A percentile compares a stretch with the other conserved stretches of the same genome.
phyloP scores from a whole-genome alignment of 2,888 invertebrate genomes.

The Heteropelma amictum region DNA sequence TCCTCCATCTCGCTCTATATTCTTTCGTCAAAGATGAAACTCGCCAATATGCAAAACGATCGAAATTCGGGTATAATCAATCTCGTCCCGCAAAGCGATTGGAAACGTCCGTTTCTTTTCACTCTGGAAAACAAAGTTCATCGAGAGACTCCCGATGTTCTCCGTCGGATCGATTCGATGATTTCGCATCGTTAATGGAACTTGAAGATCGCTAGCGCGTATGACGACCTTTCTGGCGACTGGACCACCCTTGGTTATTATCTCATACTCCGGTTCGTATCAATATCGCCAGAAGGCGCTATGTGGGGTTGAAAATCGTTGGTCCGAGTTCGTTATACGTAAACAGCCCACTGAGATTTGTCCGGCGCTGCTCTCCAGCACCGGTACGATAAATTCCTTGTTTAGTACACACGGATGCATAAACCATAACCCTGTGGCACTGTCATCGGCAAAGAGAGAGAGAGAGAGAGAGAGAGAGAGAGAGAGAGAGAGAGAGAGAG shows the following conservation, averaged over 20 bases:
- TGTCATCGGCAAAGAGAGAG: conserved; percentile 28
- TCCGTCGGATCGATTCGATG: too few relatives aligned
- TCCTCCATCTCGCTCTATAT: too few relatives aligned
- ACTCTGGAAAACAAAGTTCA: too few relatives aligned
- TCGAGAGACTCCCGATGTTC: too few relatives aligned
- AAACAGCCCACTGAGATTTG: conserved; percentile 19
- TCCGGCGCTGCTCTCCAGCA: conserved; percentile 18
- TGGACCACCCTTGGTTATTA: conserved; percentile 12
- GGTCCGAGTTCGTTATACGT: conserved; percentile 4
- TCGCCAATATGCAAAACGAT: too few relatives aligned
- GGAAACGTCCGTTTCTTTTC: too few relatives aligned
- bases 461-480: conserved; percentile 10
- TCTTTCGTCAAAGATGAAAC: too few relatives aligned
- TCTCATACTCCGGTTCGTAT: conserved; percentile 15
- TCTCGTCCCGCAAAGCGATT: too few relatives aligned
- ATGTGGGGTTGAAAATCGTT: conserved; percentile 3
- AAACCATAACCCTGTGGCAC: conserved; percentile 39
- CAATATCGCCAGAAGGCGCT: conserved; percentile 22
- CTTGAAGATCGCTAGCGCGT: background rate
- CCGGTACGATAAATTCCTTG: conserved; percentile 66
- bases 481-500: conserved; percentile 11
- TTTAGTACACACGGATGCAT: conserved; percentile 58
- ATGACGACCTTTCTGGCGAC: background rate
- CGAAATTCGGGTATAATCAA: too few relatives aligned
- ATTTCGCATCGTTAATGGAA: too few relatives aligned